phyloP scores from a whole-genome alignment of 1,140 invertebrate species.

The Eurosta solidaginis region DNA sequence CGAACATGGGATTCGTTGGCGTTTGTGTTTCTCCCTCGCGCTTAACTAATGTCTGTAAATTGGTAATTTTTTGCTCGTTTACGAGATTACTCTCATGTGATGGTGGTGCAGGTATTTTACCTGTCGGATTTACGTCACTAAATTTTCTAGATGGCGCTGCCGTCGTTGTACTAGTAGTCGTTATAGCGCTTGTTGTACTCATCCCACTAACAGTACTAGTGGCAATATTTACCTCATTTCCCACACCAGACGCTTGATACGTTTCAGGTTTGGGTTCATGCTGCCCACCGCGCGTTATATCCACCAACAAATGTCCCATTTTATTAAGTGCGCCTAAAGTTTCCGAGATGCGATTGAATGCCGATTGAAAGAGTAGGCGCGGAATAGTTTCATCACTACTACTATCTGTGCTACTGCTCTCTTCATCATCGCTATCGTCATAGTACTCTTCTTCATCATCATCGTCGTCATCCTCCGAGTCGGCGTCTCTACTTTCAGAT shows the following conservation, averaged over 20 bases:
- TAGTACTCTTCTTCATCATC: conserved; percentile 50
- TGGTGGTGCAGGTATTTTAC: not conserved
- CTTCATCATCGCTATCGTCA: conserved; percentile 45
- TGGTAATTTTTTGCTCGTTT: conserved; percentile 65
- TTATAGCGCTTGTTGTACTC: conserved; percentile 41
- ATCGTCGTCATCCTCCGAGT: conserved; percentile 42
- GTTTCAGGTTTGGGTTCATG: conserved; percentile 48
- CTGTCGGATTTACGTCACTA: not conserved
- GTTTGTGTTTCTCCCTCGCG: conserved; percentile 52
- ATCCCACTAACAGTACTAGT: not conserved
- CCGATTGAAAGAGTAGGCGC: conserved; percentile 64
- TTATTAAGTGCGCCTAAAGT: conserved; percentile 77
- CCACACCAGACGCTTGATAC: conserved; percentile 52
- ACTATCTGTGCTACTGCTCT: conserved; percentile 33
- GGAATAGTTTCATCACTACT: conserved; percentile 50
- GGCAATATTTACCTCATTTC: not conserved
- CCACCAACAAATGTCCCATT: conserved; percentile 80
- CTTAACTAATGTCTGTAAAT: conserved; percentile 45
- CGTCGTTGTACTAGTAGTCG: not conserved
- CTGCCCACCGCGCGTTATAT: conserved; percentile 70
- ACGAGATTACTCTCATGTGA: conserved; percentile 62
- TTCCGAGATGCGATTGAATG: conserved; percentile 69
- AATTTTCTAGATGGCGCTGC: not conserved
- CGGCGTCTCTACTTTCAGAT: conserved; percentile 2
- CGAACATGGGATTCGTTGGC: conserved; percentile 46